Percentiles rank a stretch among this genome's conserved stretches.
These are phyloP conservation scores for Rynchops niger DNA, from an alignment of 2,113 vertebrate species.

Conservation along the genomic window DNA sequence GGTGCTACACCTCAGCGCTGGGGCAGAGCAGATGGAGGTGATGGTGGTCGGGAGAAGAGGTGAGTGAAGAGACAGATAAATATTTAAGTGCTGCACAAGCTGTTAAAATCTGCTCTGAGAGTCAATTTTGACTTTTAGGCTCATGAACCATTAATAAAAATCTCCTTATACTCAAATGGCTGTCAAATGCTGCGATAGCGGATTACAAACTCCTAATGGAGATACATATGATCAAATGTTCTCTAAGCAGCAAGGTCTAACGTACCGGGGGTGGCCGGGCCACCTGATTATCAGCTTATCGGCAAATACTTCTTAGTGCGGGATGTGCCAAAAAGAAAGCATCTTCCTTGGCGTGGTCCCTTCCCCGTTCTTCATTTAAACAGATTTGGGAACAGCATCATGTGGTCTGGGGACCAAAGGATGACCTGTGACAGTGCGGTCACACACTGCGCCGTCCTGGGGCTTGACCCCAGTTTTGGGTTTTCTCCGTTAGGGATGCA, in stretches of 20 bases:
- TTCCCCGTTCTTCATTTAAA: neutral
- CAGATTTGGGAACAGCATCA: neutral
- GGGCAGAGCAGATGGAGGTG: neutral
- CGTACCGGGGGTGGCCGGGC: constrained; percentile 43
- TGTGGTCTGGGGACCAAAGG: neutral
- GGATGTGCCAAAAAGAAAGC: constrained; percentile 31
- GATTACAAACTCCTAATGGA: constrained; percentile 83
- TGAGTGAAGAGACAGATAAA: neutral
- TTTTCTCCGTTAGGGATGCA: neutral
- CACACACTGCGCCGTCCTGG: rapidly evolving
- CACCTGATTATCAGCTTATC: constrained; percentile 76
- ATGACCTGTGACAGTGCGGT: neutral
- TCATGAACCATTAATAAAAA: constrained; percentile 81
- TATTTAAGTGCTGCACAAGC: neutral
- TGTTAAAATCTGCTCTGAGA: constrained; percentile 64
- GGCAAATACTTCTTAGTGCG: constrained; percentile 57
- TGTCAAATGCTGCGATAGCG: constrained; percentile 72
- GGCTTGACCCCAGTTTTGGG: neutral
- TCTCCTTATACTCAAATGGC: constrained; percentile 79
- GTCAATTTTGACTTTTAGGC: constrained; percentile 72
- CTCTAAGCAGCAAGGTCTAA: constrained; percentile 62
- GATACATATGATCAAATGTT: constrained; percentile 62
- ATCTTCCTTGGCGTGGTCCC: neutral
- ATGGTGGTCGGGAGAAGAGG: neutral
- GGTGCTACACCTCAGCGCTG: neutral